phyloP scores from a whole-genome alignment of 2,888 invertebrate genomes.

The Tenthredo distinguenda region DNA sequence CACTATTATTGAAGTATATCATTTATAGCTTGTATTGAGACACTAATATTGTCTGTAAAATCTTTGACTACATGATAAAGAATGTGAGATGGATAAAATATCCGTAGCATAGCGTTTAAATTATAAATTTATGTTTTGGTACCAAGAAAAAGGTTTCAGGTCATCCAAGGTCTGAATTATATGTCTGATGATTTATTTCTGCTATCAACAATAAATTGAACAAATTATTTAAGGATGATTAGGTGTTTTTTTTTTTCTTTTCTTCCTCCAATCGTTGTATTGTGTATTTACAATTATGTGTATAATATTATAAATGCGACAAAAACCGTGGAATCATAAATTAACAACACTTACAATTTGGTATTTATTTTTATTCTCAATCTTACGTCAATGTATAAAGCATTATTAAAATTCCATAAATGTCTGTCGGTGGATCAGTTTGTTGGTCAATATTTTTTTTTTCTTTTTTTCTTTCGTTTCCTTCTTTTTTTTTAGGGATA shows the following conservation, averaged over 20 bases:
- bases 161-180: neutral
- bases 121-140: conserved; percentile 11
- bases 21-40: neutral
- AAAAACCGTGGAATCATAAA: conserved; percentile 29
- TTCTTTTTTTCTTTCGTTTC: conserved; percentile 55
- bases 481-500: conserved; percentile 61
- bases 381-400: conserved; percentile 77
- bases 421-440: conserved; percentile 70
- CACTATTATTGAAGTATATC: neutral
- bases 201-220: conserved; percentile 17
- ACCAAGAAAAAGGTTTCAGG: neutral
- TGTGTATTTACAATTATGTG: conserved; percentile 1
- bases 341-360: conserved; percentile 59
- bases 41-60: neutral
- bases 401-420: conserved; percentile 74
- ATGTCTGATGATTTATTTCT: conserved; percentile 11
- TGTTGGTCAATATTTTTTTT: conserved; percentile 69
- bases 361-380: conserved; percentile 73
- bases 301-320: conserved; percentile 7
- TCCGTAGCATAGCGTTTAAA: neutral
- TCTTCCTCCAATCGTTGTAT: neutral
- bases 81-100: neutral
- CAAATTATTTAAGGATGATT: neutral
- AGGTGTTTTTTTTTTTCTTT: neutral
- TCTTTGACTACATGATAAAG: neutral